phyloP scores from a whole-genome alignment of 2,888 invertebrate species.

The Acleris laterana region DNA sequence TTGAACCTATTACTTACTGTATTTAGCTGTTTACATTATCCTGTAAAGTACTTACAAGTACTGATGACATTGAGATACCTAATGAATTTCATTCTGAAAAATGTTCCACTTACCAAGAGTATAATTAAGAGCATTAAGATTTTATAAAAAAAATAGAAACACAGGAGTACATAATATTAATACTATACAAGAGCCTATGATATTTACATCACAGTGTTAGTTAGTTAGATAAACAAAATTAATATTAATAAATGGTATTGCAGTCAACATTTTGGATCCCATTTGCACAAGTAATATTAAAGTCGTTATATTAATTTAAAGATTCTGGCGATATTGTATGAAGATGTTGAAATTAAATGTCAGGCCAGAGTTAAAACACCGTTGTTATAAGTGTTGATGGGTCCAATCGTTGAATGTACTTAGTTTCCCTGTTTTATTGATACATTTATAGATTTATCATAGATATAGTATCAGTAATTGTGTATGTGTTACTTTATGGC shows the following conservation, averaged over 20 bases:
- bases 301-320: background rate
- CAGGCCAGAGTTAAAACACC: background rate
- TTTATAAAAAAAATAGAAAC: background rate
- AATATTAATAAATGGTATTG: conserved; percentile 3
- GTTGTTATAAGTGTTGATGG: conserved; percentile 38
- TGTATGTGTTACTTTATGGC: conserved; percentile 15
- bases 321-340: background rate
- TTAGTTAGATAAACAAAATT: conserved; percentile 1
- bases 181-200: too few relatives aligned
- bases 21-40: background rate
- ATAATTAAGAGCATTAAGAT: background rate
- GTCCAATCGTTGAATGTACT: conserved; percentile 40
- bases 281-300: conserved; percentile 45
- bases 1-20: background rate
- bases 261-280: conserved; percentile 44
- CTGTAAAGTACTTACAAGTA: too few relatives aligned
- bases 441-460: conserved; percentile 53
- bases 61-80: background rate
- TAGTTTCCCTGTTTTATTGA: conserved; percentile 48
- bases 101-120: background rate
- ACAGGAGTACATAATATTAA: background rate
- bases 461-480: conserved; percentile 31
- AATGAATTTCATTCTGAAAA: background rate
- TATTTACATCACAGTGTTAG: conserved; percentile 16
- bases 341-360: background rate